Conservation (phyloP, 2,113 vertebrate species). For the Tautogolabrus adspersus region DNA sequence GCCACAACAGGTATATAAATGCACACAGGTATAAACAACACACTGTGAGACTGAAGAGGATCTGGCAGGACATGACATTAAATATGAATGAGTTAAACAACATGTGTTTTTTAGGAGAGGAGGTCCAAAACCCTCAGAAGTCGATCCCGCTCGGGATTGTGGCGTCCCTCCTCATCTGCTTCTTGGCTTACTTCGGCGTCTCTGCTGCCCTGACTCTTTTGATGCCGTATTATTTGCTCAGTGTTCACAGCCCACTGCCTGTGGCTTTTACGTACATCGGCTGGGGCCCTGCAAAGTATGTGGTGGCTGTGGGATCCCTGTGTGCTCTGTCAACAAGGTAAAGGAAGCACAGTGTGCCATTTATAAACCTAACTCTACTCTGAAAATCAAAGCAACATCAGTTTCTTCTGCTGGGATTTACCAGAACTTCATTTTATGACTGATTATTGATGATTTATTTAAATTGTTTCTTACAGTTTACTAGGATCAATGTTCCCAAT, state of each 20-base stretch:
- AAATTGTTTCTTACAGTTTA: slow-evolving; percentile 78
- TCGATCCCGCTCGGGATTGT: slow-evolving; percentile 86
- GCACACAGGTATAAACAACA: not conserved
- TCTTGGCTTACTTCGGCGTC: slow-evolving; percentile 86
- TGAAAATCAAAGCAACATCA: not conserved
- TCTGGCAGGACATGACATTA: too few relatives aligned
- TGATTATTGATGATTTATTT: not conserved
- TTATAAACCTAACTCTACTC: not conserved
- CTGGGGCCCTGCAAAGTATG: slow-evolving; percentile 83
- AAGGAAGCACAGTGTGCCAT: not conserved
- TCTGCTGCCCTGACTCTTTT: slow-evolving; percentile 87
- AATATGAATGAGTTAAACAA: not conserved
- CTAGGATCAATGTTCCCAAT: slow-evolving; percentile 96
- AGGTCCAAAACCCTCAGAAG: slow-evolving; percentile 85
- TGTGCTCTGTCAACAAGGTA: slow-evolving; percentile 82
- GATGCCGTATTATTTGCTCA: slow-evolving; percentile 88
- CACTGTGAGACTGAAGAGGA: not conserved
- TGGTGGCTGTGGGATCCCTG: slow-evolving; percentile 81
- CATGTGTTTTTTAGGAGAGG: slow-evolving; percentile 81
- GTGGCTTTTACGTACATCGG: slow-evolving; percentile 85
- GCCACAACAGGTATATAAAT: slow-evolving; percentile 70
- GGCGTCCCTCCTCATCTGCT: slow-evolving; percentile 87
- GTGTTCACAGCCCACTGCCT: slow-evolving; percentile 83
- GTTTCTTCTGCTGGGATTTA: not conserved
- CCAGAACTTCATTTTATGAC: not conserved